These are phyloP conservation scores for Alauda arvensis DNA, from an alignment of 2,797 vertebrate genomes.

Conservation along the genomic window DNA sequence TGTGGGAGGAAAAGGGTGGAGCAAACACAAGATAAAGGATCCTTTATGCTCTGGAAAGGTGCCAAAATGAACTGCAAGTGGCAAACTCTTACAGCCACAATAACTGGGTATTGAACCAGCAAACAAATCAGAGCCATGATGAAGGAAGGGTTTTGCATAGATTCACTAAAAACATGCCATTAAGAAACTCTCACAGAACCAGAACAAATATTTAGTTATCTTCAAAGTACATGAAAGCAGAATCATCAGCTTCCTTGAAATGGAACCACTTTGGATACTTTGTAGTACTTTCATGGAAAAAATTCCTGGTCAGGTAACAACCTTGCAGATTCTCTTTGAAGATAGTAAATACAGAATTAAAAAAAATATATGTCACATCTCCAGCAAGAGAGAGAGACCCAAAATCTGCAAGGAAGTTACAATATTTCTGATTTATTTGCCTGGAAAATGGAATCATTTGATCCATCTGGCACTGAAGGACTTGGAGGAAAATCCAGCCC, in stretches of 20 bases:
- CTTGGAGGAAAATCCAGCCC: conserved; percentile 40
- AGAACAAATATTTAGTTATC: background rate
- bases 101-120: background rate
- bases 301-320: background rate
- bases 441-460: conserved; percentile 56
- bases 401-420: conserved; percentile 28
- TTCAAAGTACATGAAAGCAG: background rate
- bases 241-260: background rate
- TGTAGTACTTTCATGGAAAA: background rate
- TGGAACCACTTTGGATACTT: background rate
- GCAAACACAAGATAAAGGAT: background rate
- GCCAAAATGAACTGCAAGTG: background rate
- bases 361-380: background rate
- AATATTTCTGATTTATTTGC: conserved; percentile 55
- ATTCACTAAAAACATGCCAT: background rate
- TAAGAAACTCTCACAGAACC: background rate
- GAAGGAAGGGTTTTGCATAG: background rate
- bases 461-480: conserved; percentile 50
- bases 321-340: background rate
- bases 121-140: background rate
- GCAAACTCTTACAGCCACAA: background rate
- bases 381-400: background rate
- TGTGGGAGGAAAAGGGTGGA: background rate
- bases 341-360: background rate
- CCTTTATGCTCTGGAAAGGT: background rate